Conservation (phyloP, 1,140 invertebrate genomes). For the Druon quercuslanigerum region DNA sequence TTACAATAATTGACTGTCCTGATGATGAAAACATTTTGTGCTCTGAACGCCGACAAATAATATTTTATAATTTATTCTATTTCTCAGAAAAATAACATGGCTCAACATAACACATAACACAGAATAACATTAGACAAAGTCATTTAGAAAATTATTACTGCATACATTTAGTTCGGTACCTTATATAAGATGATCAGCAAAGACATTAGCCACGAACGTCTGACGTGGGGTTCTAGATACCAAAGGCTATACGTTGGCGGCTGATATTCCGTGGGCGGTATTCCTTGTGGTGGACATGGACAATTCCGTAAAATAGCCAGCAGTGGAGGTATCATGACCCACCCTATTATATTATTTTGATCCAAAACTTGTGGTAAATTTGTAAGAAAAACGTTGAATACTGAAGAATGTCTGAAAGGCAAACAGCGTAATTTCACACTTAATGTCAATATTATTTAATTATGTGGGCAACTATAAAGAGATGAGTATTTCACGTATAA, state of each 20-base stretch:
- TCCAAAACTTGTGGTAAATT: conserved; percentile 95
- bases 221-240: conserved; percentile 88
- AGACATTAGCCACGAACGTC: conserved; percentile 94
- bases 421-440: not conserved
- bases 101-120: too few species aligned
- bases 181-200: conserved; percentile 97
- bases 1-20: too few species aligned
- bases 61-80: too few species aligned
- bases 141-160: too few species aligned
- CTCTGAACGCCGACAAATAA: too few species aligned
- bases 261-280: conserved; percentile 74
- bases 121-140: too few species aligned
- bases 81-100: too few species aligned
- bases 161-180: conserved; percentile 74
- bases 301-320: conserved; percentile 92
- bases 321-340: conserved; percentile 88
- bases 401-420: conserved; percentile 85
- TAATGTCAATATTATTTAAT: not conserved
- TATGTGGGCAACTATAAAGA: too few species aligned
- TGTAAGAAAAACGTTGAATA: conserved; percentile 96
- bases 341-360: conserved; percentile 94
- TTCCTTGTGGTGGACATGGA: conserved; percentile 81
- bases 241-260: conserved; percentile 89
- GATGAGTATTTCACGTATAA: too few species aligned
- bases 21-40: too few species aligned